Evolutionary conservation across 2,113 vertebrate species (phyloP).

Genomic region (Sterna hirundo): DNA sequence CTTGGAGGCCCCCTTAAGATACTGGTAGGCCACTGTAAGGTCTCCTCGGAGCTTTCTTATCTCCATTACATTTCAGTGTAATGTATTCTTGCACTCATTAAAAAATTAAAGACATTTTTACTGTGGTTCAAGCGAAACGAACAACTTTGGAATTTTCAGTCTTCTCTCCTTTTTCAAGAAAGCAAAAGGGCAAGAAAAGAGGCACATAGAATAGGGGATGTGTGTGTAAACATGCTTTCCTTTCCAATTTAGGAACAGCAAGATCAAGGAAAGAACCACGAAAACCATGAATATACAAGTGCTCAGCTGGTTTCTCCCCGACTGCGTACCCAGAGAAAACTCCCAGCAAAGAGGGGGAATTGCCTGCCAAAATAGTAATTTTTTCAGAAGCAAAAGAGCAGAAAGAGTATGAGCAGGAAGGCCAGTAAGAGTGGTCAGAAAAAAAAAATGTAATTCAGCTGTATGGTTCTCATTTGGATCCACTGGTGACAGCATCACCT

Average conservation of each 20-base stretch:
- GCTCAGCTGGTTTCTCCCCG: not conserved
- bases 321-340: not conserved
- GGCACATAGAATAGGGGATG: accelerated
- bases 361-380: not conserved
- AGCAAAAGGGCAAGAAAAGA: not conserved
- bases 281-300: not conserved
- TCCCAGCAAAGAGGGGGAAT: not conserved
- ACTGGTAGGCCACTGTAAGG: too few relatives aligned
- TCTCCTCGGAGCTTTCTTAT: too few relatives aligned
- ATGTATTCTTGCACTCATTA: not conserved
- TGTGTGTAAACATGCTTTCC: not conserved
- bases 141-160: not conserved
- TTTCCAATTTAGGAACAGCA: not conserved
- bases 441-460: not conserved
- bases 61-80: not conserved
- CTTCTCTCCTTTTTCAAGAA: not conserved
- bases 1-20: too few relatives aligned
- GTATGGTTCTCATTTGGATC: not conserved
- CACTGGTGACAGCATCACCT: not conserved
- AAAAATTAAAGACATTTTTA: not conserved
- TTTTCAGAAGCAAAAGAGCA: not conserved
- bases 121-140: not conserved
- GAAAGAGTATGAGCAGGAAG: not conserved
- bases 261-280: not conserved
- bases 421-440: not conserved